Base-by-base conservation (phyloP, 2,888 invertebrate species). In the Phlogophora meticulosa region DNA sequence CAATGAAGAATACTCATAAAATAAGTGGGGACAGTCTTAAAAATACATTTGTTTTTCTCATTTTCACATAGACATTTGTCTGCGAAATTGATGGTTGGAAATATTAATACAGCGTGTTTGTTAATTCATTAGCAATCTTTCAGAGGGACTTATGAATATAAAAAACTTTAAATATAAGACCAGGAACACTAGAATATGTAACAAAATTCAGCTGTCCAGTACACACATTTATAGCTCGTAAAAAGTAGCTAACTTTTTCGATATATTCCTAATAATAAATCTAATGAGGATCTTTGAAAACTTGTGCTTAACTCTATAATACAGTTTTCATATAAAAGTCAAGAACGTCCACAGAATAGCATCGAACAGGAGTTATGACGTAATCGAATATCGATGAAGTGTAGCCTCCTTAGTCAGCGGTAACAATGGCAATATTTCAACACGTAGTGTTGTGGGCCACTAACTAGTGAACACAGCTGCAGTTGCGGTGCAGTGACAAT, bases 381-480 rank as follows among this genome's bases (percentile, higher is more conserved):
- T 67, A 74, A 76, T 78, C 66, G 72, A 82, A 81, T 82, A 84
- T 81, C 81, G 80, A 81, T 79, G 81, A 83, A 82, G 81, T 81
- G 74, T 72, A 77, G 76, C 80, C 76, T 80, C 81, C 83, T 81
- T 78, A 81, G 78, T 84, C 75, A 72, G 80, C 70, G 70, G 80
- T 82, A 85, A 79, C 85, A 83, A 80, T 78, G 68, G 85, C 84
- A 85, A 91, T 92, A 92, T 92, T 92, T 92, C 89, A 92, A 85
- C 86, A 85, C 87, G 85, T 85, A 89, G 87, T 87, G 86, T 88
- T 86, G 87, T 88, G 89, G 90, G 87, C 87, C 91, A 90, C 89
- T 92, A 93, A 92, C 92, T 91, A 91, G 91, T 84, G 91, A 87
- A 88, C 92, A 87, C 93, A 93, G 93, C 92, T 92, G 92, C 89